Conservation (phyloP, 1,140 invertebrate species). For the Ceratosolen fusciceps region DNA sequence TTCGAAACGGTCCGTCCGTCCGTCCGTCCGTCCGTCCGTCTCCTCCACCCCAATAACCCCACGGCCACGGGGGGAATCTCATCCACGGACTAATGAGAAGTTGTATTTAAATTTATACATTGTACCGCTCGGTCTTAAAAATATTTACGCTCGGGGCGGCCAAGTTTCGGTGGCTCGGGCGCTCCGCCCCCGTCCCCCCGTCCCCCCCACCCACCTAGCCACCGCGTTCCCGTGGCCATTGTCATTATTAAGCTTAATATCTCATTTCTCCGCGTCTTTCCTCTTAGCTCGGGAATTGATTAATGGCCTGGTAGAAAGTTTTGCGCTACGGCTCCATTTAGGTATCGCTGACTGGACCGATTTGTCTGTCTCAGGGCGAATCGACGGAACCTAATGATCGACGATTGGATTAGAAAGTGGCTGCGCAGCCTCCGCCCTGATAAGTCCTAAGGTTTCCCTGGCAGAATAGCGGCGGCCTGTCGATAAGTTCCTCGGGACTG, state of each 20-base stretch:
- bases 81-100: too few relatives aligned
- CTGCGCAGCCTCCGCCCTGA: not conserved
- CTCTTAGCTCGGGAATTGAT: too few relatives aligned
- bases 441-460: not conserved
- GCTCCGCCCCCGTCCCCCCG: too few relatives aligned
- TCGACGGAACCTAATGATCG: not conserved
- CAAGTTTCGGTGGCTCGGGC: too few relatives aligned
- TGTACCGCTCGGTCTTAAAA: not conserved
- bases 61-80: too few relatives aligned
- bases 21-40: too few relatives aligned
- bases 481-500: too few relatives aligned
- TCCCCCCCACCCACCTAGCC: too few relatives aligned
- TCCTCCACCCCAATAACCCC: not conserved
- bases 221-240: not conserved
- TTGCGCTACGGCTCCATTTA: not conserved
- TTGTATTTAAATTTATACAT: not conserved
- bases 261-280: not conserved
- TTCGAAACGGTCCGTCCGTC: not conserved
- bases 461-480: not conserved
- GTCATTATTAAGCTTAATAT: conserved; percentile 11
- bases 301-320: not conserved
- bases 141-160: not conserved
- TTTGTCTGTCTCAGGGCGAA: not conserved
- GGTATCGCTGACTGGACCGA: not conserved
- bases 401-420: not conserved